Evolutionary conservation across 2,113 vertebrate genomes (phyloP), one percentile per base, ranked within the genome.

Genomic region (Columbina picui): DNA sequence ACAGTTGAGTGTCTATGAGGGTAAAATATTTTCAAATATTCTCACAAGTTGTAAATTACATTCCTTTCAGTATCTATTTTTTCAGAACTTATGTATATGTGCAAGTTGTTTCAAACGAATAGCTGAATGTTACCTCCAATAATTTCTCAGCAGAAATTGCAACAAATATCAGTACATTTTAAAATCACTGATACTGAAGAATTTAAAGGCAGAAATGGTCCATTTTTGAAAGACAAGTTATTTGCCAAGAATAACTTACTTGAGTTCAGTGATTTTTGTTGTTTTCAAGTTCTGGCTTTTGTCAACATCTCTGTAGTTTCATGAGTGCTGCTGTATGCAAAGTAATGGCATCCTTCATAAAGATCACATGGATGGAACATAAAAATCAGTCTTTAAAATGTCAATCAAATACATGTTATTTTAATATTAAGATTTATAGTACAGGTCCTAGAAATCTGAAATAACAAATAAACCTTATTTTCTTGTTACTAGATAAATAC

Each of bases 11-110:
- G 11, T 39, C 3, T 26, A 41, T 49, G 38, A 56, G 11, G 14
- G 17, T 4, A 77, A 81, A 93, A 53, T 70, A 67, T 89, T 77
- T 92, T 65, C 2, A 17, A 67, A 14, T 57, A 80, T 57, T 82
- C 38, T 63, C 49, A n/a, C 2, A 38, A 53, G 2, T 22, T 60
- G 10, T 32, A 70, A 86, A 53, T 45, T 19, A 19, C 43, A 19
- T 45, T 45, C 43, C 43, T 43, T 81, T 39, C 8, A 53, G 11
- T 38, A 47, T 68, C 84, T 77, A 3, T 21, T 85, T 90, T 76
- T 71, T 60, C 6, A 43, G 16, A 52, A 59, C 4, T 32, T 84
- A 29, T 2, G 7, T 36, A 21, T 7, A n/a, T 0, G 0, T 29
- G 15, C 13, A 77, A 68, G 9, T 50, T 67, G 7, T 2, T 82